Conservation (phyloP, 2,888 invertebrate genomes). For the Drosophila nr. perissopoda region DNA sequence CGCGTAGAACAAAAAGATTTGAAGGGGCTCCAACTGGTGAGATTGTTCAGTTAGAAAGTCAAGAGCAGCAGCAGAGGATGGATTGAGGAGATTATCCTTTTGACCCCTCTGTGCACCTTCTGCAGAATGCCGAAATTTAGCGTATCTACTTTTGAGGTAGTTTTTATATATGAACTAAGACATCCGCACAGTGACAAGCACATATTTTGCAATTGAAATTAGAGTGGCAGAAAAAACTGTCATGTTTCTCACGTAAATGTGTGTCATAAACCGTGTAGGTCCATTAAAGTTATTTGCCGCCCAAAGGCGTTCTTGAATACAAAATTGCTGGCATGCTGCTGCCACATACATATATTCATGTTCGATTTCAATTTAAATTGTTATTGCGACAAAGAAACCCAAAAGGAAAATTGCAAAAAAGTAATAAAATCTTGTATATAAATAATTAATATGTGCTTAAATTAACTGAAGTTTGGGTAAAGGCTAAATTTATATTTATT, state of each 20-base stretch:
- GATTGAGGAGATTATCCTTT: not conserved
- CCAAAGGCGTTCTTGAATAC: conserved; percentile 64
- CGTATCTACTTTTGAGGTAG: not conserved
- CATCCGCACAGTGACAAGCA: not conserved
- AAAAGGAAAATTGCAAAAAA: not conserved
- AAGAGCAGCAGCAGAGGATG: not conserved
- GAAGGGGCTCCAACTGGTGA: not conserved
- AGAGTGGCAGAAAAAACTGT: conserved; percentile 25
- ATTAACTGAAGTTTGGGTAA: not conserved
- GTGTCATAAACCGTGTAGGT: conserved; percentile 72
- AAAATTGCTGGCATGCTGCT: conserved; percentile 36
- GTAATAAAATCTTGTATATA: not conserved
- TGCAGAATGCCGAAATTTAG: not conserved
- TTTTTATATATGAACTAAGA: not conserved
- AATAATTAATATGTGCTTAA: not conserved
- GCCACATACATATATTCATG: conserved; percentile 9
- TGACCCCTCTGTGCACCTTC: not conserved
- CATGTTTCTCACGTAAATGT: conserved; percentile 67
- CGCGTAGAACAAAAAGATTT: conserved; percentile 84
- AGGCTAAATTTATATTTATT: not conserved
- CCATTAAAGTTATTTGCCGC: conserved; percentile 66
- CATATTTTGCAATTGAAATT: conserved; percentile 20
- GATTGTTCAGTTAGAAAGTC: not conserved
- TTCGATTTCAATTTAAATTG: conserved; percentile 9
- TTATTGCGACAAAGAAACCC: not conserved